Percentiles rank a stretch among this genome's conserved stretches.
Conservation (phyloP, 2,797 vertebrate species). For the Neopelma chrysocephalum region DNA sequence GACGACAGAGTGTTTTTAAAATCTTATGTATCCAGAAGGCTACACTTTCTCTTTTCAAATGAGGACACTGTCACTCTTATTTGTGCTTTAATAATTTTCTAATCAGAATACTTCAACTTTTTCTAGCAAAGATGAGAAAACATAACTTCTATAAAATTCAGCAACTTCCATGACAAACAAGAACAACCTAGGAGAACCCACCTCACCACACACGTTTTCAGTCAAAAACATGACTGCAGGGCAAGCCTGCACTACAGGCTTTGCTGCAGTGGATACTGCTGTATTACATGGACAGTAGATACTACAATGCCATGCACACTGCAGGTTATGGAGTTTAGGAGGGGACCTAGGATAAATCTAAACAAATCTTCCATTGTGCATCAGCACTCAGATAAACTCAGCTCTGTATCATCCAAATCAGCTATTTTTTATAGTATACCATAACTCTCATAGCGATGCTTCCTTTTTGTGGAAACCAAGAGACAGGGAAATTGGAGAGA, state of each 20-base stretch:
- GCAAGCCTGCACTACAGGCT: not conserved
- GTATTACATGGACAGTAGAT: not conserved
- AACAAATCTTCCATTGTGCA: not conserved
- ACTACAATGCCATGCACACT: not conserved
- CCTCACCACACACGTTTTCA: not conserved
- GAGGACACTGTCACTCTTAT: not conserved
- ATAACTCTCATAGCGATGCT: not conserved
- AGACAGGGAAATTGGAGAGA: not conserved
- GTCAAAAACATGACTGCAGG: not conserved
- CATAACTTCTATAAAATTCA: not conserved
- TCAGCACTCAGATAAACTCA: not conserved
- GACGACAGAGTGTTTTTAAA: not conserved
- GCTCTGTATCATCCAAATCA: not conserved
- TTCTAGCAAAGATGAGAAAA: not conserved
- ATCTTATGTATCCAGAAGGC: not conserved
- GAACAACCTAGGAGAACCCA: not conserved
- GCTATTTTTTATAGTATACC: not conserved
- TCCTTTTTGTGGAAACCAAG: not conserved
- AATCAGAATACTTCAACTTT: not conserved
- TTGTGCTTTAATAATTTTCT: not conserved
- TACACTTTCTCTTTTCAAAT: constrained; percentile 17
- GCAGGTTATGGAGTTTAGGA: not conserved
- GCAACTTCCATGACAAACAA: not conserved
- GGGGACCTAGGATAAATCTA: not conserved
- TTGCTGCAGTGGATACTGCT: not conserved